Evolutionary conservation across 2,888 invertebrate species (phyloP).

Genomic region (Odontomyia ornata): DNA sequence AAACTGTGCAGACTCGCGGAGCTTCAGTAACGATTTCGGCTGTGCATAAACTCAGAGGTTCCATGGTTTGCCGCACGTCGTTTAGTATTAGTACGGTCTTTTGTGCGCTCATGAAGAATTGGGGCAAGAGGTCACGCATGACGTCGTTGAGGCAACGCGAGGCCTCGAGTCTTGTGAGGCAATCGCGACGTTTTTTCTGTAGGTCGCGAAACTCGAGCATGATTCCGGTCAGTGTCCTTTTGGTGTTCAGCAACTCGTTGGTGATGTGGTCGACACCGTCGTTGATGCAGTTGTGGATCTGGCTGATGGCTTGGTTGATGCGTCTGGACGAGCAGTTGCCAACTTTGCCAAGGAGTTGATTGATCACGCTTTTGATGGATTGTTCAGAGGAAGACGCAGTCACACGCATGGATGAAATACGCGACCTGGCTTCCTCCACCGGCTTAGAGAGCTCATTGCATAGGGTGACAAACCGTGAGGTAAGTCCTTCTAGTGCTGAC

Average conservation of each 20-base stretch:
- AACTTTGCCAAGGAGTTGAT: neutral
- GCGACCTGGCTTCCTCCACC: neutral
- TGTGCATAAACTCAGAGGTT: constrained; percentile 6
- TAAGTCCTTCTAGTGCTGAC: constrained; percentile 12
- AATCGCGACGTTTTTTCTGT: neutral
- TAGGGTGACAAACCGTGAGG: neutral
- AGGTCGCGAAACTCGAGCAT: neutral
- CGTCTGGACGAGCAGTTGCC: neutral
- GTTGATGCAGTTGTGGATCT: constrained; percentile 26
- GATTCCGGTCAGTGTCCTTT: neutral
- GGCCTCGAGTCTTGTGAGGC: neutral
- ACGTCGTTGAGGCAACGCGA: constrained; percentile 19
- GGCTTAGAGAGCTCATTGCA: neutral
- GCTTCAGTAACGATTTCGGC: constrained; percentile 2
- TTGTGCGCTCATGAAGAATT: neutral
- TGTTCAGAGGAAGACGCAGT: neutral
- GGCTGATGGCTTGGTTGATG: constrained; percentile 16
- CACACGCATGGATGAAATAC: neutral
- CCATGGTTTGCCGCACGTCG: constrained; percentile 8
- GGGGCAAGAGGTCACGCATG: neutral
- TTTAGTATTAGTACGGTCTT: neutral
- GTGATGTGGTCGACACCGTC: constrained; percentile 3
- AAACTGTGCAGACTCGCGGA: neutral
- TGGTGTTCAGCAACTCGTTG: neutral
- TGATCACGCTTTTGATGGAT: neutral